These are phyloP conservation scores for Seison nebaliae DNA, from an alignment of 1,140 invertebrate species.

Conservation along the genomic window DNA sequence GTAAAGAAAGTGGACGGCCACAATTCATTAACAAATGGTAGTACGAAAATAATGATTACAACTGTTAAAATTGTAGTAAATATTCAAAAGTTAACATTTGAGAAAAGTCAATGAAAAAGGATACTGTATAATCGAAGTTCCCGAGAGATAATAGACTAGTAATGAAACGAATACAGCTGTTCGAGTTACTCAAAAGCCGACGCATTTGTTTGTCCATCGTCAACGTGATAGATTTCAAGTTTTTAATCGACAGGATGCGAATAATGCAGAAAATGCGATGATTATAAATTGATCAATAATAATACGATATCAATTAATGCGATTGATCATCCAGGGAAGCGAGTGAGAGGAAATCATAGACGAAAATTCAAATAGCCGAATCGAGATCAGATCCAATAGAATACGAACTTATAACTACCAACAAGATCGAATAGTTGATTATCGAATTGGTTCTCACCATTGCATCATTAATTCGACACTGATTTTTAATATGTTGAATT, in stretches of 20 bases:
- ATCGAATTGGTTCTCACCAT: constrained; percentile 42
- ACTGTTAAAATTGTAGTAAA: too few relatives aligned
- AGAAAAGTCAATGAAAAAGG: too few relatives aligned
- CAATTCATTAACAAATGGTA: too few relatives aligned
- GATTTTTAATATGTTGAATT: too few relatives aligned
- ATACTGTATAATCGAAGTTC: too few relatives aligned
- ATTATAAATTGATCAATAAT: too few relatives aligned
- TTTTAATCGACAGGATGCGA: constrained; percentile 5
- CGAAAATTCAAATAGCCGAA: constrained; percentile 43
- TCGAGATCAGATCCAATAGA: constrained; percentile 60
- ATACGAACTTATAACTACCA: constrained; percentile 79
- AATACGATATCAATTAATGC: too few relatives aligned
- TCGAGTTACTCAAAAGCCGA: constrained; percentile 49
- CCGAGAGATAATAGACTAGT: too few relatives aligned
- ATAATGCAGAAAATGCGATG: constrained; percentile 2
- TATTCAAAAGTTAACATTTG: too few relatives aligned
- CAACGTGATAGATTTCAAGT: constrained; percentile 2
- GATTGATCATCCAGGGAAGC: constrained; percentile 14
- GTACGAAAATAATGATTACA: too few relatives aligned
- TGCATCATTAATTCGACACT: too few relatives aligned
- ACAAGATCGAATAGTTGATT: constrained; percentile 74
- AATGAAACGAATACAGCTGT: constrained; percentile 80
- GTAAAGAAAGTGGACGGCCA: too few relatives aligned
- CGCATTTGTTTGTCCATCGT: constrained; percentile 26
- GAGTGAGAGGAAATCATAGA: constrained; percentile 27